Evolutionary conservation across 2,888 invertebrate species (phyloP), one percentile per base, ranked within the genome.

Genomic region (Drosophila kokeensis): DNA sequence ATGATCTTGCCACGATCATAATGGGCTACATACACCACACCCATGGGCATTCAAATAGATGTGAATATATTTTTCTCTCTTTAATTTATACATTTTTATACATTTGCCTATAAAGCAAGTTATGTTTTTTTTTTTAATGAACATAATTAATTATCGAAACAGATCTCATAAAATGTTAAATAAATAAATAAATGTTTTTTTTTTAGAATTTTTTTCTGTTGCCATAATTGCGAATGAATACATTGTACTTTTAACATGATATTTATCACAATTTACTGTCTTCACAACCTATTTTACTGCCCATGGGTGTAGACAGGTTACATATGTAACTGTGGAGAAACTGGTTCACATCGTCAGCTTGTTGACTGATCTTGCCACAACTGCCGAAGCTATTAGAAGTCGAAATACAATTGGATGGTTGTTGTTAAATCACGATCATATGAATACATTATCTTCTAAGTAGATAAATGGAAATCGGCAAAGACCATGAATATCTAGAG

Each of bases 1-100:
- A 50, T 50, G 32, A 63, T 65, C 32, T 49, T n/a, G 38, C 30
- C 64, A 8, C 49, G 32, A 38, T 63, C 21, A 49, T 10, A 18
- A 27, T 10, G 21, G 32, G 5, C 13, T 15, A n/a, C 10, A 29
- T 8, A 21, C 15, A 45, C 45, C 21, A 21, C 15, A 45, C 45
- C 45, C 7, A 24, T 24, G 21, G 21, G 8, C 27, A 45, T 24
- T 21, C 0, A 45, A 24, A 45, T 45, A 24, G 45, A 8, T 8
- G 2, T 24, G 45, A 45, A 45, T 1, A 21, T 21, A 15, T 21
- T 1, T 1, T 15, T 15, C 15, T 4, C 21, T 15, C 21, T 4
- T 45, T 21, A 15, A 15, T 21, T 21, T 7, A 15, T 21, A 7
- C n/a, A n/a, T n/a, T n/a, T n/a, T n/a, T n/a, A n/a, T 21, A 21